Conservation (phyloP, 2,797 vertebrate genomes). For the Rhyacichthys aspro region DNA sequence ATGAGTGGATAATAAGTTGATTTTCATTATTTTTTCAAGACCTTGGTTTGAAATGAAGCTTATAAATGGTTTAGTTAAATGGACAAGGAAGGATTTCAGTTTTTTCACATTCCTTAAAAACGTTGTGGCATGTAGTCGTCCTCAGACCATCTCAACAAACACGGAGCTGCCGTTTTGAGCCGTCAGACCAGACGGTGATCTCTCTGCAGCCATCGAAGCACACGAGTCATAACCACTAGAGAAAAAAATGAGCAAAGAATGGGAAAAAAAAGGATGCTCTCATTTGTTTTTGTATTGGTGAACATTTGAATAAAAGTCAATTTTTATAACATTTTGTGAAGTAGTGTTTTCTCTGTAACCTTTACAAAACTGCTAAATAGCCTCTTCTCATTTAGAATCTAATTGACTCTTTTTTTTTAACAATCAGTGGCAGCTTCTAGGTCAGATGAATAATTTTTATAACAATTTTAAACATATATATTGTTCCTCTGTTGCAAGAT, state of each 20-base stretch:
- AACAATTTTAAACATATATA: no score
- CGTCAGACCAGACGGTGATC: constrained; percentile 16
- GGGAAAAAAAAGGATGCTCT: constrained; percentile 46
- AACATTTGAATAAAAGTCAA: constrained; percentile 80
- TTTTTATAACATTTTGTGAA: constrained; percentile 55
- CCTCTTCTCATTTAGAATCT: no score
- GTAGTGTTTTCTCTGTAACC: not conserved
- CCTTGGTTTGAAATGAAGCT: constrained; percentile 11
- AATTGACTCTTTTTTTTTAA: no score
- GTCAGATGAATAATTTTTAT: not conserved
- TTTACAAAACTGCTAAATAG: not conserved
- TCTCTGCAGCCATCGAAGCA: constrained; percentile 38
- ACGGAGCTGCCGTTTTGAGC: constrained; percentile 20
- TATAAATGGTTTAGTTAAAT: constrained; percentile 14
- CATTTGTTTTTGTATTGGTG: constrained; percentile 80
- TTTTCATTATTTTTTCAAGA: not conserved
- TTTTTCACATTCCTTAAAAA: constrained; percentile 52
- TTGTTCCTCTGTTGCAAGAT: no score
- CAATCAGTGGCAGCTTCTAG: not conserved
- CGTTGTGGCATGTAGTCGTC: constrained; percentile 19
- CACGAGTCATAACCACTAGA: constrained; percentile 57
- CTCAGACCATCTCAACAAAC: constrained; percentile 14
- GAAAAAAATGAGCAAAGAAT: constrained; percentile 31
- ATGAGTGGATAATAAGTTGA: no score
- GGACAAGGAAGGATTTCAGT: constrained; percentile 9